Base-by-base conservation (phyloP, 53 echinoderm and acorn worm genomes). In the Antedon mediterranea region DNA sequence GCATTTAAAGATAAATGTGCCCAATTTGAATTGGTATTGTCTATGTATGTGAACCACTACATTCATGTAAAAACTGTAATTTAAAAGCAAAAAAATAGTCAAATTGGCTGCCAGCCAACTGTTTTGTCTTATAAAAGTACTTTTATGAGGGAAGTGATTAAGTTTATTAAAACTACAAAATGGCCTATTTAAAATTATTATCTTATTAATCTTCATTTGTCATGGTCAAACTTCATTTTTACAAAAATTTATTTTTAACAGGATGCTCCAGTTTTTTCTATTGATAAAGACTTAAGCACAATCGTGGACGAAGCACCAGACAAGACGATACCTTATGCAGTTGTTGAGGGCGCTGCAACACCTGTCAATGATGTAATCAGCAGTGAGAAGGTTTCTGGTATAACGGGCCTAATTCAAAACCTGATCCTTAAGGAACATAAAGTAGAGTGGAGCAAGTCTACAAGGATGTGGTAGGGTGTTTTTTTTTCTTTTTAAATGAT, bases 391-490 rank as follows among this genome's bases (percentile, higher is more conserved):
- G 88, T 88, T 3, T 73, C 82, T 31, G 92, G 92, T 14, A 82
- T 86, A 27, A 70, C 71, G 0, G 98, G 98, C 23, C 88, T 98
- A 31, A 90, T 98, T 27, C 98, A 98, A 75, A 84, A 86, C 9
- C 31, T 92, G 26, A 84, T 98, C 71, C 89, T 92, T 43, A 78
- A 84, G 43, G 98, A 98, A 71, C 98, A 98, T 43, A 98, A 90
- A 75, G 90, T 92, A 31, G 92, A 98, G 75, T 98, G 98, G 98
- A 98, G 92, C 77, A 88, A 84, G 72, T 87, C 88, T 30, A 92
- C 92, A 29, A 92, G 91, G 26, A 76, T 98, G 79, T 98, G 98
- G 98, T 97, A 2, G 23, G 57, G 4, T 37, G 37, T 37, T 37
- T 37, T 11, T 37, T 37, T 37, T 11, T 11, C 11, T 37, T 37